phyloP scores from a whole-genome alignment of 1,140 invertebrate species.

The Sycobia sp. region DNA sequence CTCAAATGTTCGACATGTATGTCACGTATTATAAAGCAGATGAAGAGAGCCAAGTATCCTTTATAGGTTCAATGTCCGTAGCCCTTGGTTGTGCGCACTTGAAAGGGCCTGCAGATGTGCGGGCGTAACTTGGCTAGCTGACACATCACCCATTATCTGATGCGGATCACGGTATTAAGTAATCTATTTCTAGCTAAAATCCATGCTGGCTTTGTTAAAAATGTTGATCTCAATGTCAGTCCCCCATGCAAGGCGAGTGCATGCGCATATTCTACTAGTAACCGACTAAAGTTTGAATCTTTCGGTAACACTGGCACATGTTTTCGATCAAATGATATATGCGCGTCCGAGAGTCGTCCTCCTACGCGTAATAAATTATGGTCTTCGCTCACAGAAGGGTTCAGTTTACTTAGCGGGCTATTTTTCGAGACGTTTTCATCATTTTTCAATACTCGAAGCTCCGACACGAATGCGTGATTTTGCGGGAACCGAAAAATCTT shows the following conservation, averaged over 20 bases:
- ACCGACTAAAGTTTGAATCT: not conserved
- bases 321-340: not conserved
- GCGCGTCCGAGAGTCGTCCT: not conserved
- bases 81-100: not conserved
- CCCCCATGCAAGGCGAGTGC: not conserved
- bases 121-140: not conserved
- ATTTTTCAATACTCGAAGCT: not conserved
- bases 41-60: slow-evolving; percentile 3
- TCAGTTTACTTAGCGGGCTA: not conserved
- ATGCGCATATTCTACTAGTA: not conserved
- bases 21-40: not conserved
- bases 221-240: not conserved
- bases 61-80: not conserved
- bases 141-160: slow-evolving; percentile 12
- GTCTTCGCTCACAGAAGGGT: slow-evolving; percentile 11
- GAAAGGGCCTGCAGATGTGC: slow-evolving; percentile 1
- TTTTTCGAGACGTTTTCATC: not conserved
- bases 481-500: not conserved
- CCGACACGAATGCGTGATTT: not conserved
- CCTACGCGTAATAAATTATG: no score
- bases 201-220: slow-evolving; percentile 1
- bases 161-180: not conserved
- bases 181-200: not conserved
- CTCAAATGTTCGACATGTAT: slow-evolving; percentile 13
- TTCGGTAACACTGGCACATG: slow-evolving; percentile 19